Evolutionary conservation across 2,888 invertebrate genomes (phyloP), one percentile per base, ranked within the genome.

Genomic region (Parnassius smintheus): DNA sequence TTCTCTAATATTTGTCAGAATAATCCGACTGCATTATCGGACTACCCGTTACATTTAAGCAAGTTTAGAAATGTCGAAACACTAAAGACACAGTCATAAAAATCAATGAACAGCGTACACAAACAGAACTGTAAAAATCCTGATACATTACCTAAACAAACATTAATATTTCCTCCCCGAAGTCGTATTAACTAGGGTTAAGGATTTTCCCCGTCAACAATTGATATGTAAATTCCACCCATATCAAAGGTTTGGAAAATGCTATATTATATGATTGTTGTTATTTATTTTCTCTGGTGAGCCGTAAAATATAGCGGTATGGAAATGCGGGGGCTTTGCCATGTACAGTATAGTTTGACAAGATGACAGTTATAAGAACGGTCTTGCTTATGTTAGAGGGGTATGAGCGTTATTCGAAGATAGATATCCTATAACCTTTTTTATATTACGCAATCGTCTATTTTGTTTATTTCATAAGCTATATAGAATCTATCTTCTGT

Each of bases 211-310:
- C 77, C 82, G 87, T 88, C 90, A 86, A 84, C 86, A 82, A 83
- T 82, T 88, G 91, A 91, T 86, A 90, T 86, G 90, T 87, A 90
- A 91, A 91, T 90, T 80, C 89, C 81, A 69, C 70, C 74, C 71
- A 83, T 84, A 81, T 81, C 83, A 81, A 78, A 84, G 85, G 82
- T 84, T 85, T 75, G 78, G 81, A 80, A 86, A 86, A 87, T 82
- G 78, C 77, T 88, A 86, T 85, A 87, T 88, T 85, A 87, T 88
- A 86, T 82, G 85, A 88, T 85, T 78, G 85, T 80, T 82, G 85
- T 86, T 89, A 89, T 90, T 91, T 91, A 91, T 90, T 90, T 91
- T 88, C 85, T 86, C 83, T 80, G 77, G 81, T 82, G 86, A 83
- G 82, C 83, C 85, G 83, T 88, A 86, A 90, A 89, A 87, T 90